phyloP scores from a whole-genome alignment of 2,797 vertebrate species.

The Labroides dimidiatus region DNA sequence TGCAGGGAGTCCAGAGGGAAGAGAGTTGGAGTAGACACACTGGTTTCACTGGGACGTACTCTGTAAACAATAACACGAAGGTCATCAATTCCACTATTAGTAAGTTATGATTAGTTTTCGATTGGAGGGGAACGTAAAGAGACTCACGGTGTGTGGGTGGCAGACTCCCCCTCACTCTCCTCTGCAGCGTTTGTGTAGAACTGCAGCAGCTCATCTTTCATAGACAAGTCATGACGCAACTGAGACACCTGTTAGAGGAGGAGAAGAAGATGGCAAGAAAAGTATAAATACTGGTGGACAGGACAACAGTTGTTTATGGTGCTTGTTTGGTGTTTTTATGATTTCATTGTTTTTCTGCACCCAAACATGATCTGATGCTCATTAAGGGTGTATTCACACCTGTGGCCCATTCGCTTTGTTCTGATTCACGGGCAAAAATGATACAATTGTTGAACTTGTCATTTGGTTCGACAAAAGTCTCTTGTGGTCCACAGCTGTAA shows the following conservation, averaged over 20 bases:
- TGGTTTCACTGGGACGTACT: slow-evolving; percentile 90
- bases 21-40: slow-evolving; percentile 87
- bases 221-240: slow-evolving; percentile 94
- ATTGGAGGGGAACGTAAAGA: slow-evolving; percentile 6
- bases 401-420: no score
- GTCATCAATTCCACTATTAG: not conserved
- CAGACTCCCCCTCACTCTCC: slow-evolving; percentile 94
- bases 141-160: slow-evolving; percentile 94
- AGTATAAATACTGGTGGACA: not conserved
- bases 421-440: no score
- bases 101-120: not conserved
- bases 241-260: slow-evolving; percentile 89
- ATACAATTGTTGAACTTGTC: no score
- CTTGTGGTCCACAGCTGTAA: no score
- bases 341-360: no score
- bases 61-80: slow-evolving; percentile 70
- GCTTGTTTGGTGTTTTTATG: not conserved
- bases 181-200: slow-evolving; percentile 96
- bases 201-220: slow-evolving; percentile 98
- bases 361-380: no score
- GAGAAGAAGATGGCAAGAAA: not conserved
- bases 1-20: slow-evolving; percentile 96
- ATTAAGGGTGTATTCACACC: no score
- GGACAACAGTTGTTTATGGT: not conserved
- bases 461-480: no score